Percentiles rank a stretch among this genome's conserved stretches.
These are phyloP conservation scores for Calypte anna DNA, from an alignment of 2,113 vertebrate species.

Conservation along the genomic window DNA sequence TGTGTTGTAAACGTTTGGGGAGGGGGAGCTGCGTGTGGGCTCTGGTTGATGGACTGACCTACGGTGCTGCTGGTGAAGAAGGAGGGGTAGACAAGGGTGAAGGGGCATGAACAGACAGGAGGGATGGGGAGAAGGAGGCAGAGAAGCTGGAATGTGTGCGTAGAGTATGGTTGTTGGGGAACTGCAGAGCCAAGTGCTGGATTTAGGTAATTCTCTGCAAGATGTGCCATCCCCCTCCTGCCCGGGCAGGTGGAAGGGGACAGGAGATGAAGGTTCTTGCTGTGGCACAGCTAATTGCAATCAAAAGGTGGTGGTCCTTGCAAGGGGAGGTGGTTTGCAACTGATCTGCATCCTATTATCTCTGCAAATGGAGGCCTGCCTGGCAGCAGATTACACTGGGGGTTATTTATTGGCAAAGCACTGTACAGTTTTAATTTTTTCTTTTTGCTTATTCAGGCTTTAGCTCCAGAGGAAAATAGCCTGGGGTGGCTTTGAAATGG, in stretches of 20 bases:
- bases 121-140: neutral
- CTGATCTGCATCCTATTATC: conserved; percentile 49
- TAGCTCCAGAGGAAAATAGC: conserved; percentile 81
- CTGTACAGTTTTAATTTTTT: conserved; percentile 78
- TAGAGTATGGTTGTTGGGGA: neutral
- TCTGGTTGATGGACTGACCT: neutral
- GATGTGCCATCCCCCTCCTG: neutral
- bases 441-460: conserved; percentile 84
- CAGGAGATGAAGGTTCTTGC: neutral
- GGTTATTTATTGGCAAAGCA: conserved; percentile 76
- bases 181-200: neutral
- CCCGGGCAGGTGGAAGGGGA: neutral
- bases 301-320: conserved; percentile 30
- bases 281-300: neutral
- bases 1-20: conserved; percentile 9
- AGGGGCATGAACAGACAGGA: neutral
- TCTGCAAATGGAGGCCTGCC: conserved; percentile 53
- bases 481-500: conserved; percentile 80
- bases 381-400: conserved; percentile 52
- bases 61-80: neutral
- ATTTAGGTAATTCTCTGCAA: neutral
- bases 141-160: neutral
- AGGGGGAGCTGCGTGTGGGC: neutral
- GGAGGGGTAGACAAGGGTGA: neutral
- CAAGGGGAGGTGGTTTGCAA: conserved; percentile 13